A percentile compares a stretch with the other conserved stretches of the same genome.
These are phyloP conservation scores for Manacus vitellinus DNA, from an alignment of 2,113 vertebrate species.

Conservation along the genomic window DNA sequence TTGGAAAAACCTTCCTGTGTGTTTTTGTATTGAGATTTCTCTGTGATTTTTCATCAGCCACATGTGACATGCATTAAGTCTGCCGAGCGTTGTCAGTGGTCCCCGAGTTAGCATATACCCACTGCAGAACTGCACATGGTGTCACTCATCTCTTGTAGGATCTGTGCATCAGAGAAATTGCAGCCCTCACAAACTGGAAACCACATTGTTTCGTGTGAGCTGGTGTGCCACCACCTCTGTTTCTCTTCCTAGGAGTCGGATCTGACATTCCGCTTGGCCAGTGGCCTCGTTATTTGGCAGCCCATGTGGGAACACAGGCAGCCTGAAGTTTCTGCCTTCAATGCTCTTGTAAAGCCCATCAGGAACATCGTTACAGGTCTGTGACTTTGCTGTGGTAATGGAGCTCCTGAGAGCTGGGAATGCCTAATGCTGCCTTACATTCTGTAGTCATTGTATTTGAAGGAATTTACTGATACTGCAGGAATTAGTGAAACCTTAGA, in stretches of 20 bases:
- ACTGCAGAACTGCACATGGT: not conserved
- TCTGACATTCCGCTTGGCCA: conserved; percentile 94
- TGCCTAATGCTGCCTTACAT: not conserved
- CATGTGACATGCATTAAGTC: not conserved
- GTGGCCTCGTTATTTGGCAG: conserved; percentile 96
- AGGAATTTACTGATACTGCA: not conserved
- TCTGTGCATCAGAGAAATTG: not conserved
- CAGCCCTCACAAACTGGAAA: not conserved
- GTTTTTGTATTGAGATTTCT: not conserved
- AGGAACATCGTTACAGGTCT: conserved; percentile 94
- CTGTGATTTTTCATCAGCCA: not conserved
- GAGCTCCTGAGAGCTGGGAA: not conserved
- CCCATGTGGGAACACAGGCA: conserved; percentile 99
- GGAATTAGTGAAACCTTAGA: not conserved
- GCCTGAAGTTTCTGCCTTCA: conserved; percentile 94
- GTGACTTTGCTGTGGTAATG: not conserved
- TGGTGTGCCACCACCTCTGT: not conserved
- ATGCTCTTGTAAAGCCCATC: conserved; percentile 90
- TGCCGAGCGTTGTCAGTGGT: not conserved
- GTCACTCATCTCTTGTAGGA: not conserved
- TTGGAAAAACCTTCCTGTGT: not conserved
- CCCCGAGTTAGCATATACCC: not conserved
- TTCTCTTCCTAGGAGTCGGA: conserved; percentile 88
- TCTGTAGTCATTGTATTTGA: accelerated
- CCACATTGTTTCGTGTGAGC: not conserved